phyloP scores from a whole-genome alignment of 2,113 vertebrate genomes.

The Psittacus erithacus region DNA sequence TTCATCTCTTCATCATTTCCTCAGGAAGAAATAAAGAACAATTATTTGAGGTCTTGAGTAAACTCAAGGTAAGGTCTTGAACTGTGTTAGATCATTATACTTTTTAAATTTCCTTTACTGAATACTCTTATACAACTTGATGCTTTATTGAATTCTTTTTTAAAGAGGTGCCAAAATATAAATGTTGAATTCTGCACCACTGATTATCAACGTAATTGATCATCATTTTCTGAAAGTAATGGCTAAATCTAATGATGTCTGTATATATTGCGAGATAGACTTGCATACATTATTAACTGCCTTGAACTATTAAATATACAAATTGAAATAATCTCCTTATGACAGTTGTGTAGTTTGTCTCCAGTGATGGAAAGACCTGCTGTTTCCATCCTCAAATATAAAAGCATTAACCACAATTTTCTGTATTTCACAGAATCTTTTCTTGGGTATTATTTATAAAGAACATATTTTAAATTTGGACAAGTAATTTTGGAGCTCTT shows the following conservation, averaged over 20 bases:
- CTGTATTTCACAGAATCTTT: neutral
- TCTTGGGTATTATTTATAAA: neutral
- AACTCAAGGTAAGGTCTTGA: neutral
- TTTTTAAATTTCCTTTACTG: neutral
- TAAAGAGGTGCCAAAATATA: neutral
- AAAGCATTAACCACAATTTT: neutral
- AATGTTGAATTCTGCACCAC: neutral
- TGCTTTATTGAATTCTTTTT: neutral
- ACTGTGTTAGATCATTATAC: neutral
- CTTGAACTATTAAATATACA: neutral
- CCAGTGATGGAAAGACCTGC: neutral
- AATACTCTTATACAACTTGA: neutral
- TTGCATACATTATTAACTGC: neutral
- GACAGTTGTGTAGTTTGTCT: neutral
- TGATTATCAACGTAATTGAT: neutral
- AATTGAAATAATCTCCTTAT: neutral
- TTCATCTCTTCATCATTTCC: neutral
- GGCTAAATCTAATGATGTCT: neutral
- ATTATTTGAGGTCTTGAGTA: neutral
- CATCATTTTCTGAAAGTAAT: conserved; percentile 8
- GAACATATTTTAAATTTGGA: neutral
- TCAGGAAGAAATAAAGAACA: neutral
- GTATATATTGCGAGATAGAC: neutral
- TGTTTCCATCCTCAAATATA: neutral
- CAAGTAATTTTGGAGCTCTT: neutral